These are phyloP conservation scores for Nestor notabilis DNA, from an alignment of 2,113 vertebrate genomes.

Conservation along the genomic window DNA sequence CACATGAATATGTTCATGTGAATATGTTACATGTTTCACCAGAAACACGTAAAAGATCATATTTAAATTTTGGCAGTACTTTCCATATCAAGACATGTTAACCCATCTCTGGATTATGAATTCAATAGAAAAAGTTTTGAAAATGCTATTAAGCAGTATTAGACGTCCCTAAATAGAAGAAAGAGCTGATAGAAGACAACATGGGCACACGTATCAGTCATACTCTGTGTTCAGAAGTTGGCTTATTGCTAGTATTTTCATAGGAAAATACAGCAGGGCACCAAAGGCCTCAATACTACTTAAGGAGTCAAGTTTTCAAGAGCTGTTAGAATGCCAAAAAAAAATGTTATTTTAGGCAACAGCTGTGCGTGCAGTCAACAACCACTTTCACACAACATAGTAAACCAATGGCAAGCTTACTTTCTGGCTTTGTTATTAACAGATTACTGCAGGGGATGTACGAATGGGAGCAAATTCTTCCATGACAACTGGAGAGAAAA, in stretches of 20 bases:
- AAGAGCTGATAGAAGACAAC: background rate
- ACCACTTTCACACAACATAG: constrained; percentile 2
- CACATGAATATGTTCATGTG: background rate
- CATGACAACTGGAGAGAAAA: background rate
- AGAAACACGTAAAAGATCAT: background rate
- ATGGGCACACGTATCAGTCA: background rate
- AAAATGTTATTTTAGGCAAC: constrained; percentile 28
- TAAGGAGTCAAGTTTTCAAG: constrained; percentile 39
- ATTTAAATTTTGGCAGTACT: background rate
- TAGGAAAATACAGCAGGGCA: constrained; percentile 1
- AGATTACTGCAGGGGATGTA: background rate
- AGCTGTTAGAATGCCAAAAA: constrained; percentile 39
- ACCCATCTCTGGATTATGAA: background rate
- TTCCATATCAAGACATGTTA: background rate
- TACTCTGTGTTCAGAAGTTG: background rate
- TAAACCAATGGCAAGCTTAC: background rate
- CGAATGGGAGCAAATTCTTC: background rate
- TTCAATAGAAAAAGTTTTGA: background rate
- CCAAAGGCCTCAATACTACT: background rate
- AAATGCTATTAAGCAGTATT: constrained; percentile 1
- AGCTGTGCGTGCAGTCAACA: constrained; percentile 23
- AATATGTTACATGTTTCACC: background rate
- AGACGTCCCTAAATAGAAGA: constrained; percentile 29
- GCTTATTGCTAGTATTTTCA: constrained; percentile 9
- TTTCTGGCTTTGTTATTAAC: constrained; percentile 40